phyloP scores from a whole-genome alignment of 2,888 invertebrate genomes.

The Autographa pulchrina region DNA sequence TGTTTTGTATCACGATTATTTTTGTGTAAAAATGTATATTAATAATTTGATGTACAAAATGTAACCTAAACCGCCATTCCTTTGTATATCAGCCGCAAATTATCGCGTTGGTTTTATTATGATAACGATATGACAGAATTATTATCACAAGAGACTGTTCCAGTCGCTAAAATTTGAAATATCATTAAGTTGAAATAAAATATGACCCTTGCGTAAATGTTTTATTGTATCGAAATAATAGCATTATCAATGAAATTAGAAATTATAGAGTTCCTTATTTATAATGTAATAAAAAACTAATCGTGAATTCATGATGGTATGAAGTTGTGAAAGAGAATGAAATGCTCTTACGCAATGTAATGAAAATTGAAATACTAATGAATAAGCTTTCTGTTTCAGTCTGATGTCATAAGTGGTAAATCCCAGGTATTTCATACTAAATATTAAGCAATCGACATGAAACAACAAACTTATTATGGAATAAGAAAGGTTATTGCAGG shows the following conservation, averaged over 20 bases:
- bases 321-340: background rate
- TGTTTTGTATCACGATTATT: background rate
- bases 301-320: background rate
- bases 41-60: conserved; percentile 24
- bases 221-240: background rate
- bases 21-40: conserved; percentile 14
- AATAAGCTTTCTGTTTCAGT: conserved; percentile 29
- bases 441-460: conserved; percentile 24
- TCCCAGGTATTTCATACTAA: conserved; percentile 43
- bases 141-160: conserved; percentile 57
- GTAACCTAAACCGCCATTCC: conserved; percentile 40
- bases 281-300: background rate
- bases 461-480: background rate
- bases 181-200: conserved; percentile 34
- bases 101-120: conserved; percentile 66
- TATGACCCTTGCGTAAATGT: conserved; percentile 34
- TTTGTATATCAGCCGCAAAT: conserved; percentile 60
- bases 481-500: background rate
- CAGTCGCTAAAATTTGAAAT: conserved; percentile 36
- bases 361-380: conserved; percentile 23
- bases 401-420: conserved; percentile 36
- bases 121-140: conserved; percentile 68
- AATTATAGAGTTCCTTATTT: background rate
- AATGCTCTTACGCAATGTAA: background rate
- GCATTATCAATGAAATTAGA: too few species aligned